A percentile compares a stretch with the other conserved stretches of the same genome.
phyloP scores from a whole-genome alignment of 2,797 vertebrate genomes.

The Siniperca scherzeri region DNA sequence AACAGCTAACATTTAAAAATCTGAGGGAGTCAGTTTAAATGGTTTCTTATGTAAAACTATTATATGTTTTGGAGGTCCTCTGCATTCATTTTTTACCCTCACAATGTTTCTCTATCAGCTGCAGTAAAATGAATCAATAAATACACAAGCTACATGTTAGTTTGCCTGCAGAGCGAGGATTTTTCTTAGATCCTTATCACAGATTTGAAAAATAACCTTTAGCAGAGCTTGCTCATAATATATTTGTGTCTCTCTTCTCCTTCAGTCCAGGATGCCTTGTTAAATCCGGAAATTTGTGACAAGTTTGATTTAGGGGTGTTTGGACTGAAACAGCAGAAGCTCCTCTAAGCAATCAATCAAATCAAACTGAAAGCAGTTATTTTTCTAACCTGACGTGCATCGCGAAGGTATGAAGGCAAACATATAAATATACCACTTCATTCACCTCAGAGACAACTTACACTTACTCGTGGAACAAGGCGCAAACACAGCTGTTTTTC shows the following conservation, averaged over 20 bases:
- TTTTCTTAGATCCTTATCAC: slow-evolving; percentile 68
- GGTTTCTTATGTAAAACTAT: background rate
- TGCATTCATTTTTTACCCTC: slow-evolving; percentile 16
- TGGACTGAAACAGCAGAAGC: slow-evolving; percentile 88
- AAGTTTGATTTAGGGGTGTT: slow-evolving; percentile 87
- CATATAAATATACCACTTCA: slow-evolving; percentile 80
- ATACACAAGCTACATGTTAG: slow-evolving; percentile 39
- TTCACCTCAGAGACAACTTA: slow-evolving; percentile 64
- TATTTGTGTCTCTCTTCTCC: slow-evolving; percentile 65
- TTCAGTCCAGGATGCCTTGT: slow-evolving; percentile 72
- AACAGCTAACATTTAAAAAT: background rate
- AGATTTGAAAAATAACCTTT: slow-evolving; percentile 51
- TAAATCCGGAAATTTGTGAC: slow-evolving; percentile 86
- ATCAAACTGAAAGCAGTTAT: slow-evolving; percentile 84
- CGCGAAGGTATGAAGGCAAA: slow-evolving; percentile 77
- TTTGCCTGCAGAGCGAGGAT: slow-evolving; percentile 22
- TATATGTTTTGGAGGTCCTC: background rate
- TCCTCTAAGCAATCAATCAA: slow-evolving; percentile 86
- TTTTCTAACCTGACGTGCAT: slow-evolving; percentile 84
- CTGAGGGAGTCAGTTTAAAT: background rate
- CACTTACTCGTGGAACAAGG: slow-evolving; percentile 51
- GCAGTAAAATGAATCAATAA: slow-evolving; percentile 29
- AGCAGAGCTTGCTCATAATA: slow-evolving; percentile 57
- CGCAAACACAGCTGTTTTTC: slow-evolving; percentile 33
- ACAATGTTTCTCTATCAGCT: slow-evolving; percentile 8